phyloP scores from a whole-genome alignment of 2,888 invertebrate genomes.

The Drosophila macrothrix region DNA sequence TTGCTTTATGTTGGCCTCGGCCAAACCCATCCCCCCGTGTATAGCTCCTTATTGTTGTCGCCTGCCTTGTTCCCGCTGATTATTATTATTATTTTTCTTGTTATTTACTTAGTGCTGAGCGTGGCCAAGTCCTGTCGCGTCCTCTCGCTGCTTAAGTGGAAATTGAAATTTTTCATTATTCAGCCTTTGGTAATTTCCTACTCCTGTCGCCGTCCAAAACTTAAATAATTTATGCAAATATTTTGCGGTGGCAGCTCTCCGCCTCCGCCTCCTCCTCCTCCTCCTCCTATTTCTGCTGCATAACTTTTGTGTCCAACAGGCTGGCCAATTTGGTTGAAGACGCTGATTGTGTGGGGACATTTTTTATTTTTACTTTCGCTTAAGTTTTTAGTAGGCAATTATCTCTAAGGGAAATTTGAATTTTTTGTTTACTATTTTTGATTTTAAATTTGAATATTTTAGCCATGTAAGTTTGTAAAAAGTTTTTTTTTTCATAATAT shows the following conservation, averaged over 20 bases:
- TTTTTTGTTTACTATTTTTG: background rate
- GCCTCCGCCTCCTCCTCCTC: background rate
- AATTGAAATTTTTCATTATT: slow-evolving; percentile 77
- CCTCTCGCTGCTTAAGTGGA: slow-evolving; percentile 58
- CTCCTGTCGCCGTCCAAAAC: slow-evolving; percentile 48
- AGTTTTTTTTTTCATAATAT: background rate
- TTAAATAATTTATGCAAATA: slow-evolving; percentile 77
- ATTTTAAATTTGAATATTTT: slow-evolving; percentile 10
- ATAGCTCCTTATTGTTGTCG: slow-evolving; percentile 59
- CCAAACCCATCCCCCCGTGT: background rate
- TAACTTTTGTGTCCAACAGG: slow-evolving; percentile 46
- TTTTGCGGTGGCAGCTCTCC: slow-evolving; percentile 49
- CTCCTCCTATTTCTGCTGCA: slow-evolving; percentile 37
- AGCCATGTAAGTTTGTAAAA: no score
- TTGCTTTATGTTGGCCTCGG: slow-evolving; percentile 65
- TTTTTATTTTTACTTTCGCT: slow-evolving; percentile 2
- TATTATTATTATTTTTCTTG: slow-evolving; percentile 61
- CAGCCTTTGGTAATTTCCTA: slow-evolving; percentile 57
- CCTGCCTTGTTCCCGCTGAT: slow-evolving; percentile 57
- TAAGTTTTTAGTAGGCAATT: slow-evolving; percentile 40
- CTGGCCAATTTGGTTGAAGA: slow-evolving; percentile 51
- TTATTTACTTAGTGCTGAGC: slow-evolving; percentile 69
- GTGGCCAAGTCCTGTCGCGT: slow-evolving; percentile 34
- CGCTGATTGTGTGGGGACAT: slow-evolving; percentile 41
- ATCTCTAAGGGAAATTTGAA: background rate